Conservation (phyloP, 2,888 invertebrate genomes). For the Caenorhabditis sp. region DNA sequence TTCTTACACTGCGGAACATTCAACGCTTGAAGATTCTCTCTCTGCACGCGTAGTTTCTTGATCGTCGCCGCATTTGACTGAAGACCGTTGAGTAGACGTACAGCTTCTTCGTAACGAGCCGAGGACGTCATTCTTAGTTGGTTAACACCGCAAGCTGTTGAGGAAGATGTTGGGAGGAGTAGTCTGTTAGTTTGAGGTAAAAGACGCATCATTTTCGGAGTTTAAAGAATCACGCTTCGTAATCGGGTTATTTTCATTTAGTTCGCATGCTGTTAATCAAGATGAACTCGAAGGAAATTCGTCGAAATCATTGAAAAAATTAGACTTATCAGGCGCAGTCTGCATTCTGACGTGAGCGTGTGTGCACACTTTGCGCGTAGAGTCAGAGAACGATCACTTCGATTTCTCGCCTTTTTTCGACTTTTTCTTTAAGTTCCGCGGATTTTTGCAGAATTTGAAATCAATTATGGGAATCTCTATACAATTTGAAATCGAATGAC, state of each 20-base stretch:
- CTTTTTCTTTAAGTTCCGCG: slow-evolving; percentile 12
- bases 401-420: slow-evolving; percentile 52
- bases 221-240: neutral
- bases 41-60: slow-evolving; percentile 77
- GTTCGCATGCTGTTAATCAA: slow-evolving; percentile 44
- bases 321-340: slow-evolving; percentile 6
- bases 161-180: slow-evolving; percentile 42
- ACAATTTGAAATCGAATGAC: slow-evolving; percentile 18
- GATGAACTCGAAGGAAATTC: neutral
- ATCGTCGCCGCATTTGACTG: slow-evolving; percentile 81
- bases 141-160: slow-evolving; percentile 56
- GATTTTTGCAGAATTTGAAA: neutral
- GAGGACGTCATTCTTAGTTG: slow-evolving; percentile 51
- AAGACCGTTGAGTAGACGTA: slow-evolving; percentile 77
- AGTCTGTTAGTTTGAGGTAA: slow-evolving; percentile 61
- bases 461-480: neutral
- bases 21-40: slow-evolving; percentile 65
- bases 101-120: slow-evolving; percentile 69
- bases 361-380: slow-evolving; percentile 43
- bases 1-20: slow-evolving; percentile 69
- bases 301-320: slow-evolving; percentile 16
- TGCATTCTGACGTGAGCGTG: slow-evolving; percentile 59
- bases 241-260: neutral
- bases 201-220: slow-evolving; percentile 44
- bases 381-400: slow-evolving; percentile 29